phyloP scores from a whole-genome alignment of 2,797 vertebrate species.

The Zenarchopterus dispar region DNA sequence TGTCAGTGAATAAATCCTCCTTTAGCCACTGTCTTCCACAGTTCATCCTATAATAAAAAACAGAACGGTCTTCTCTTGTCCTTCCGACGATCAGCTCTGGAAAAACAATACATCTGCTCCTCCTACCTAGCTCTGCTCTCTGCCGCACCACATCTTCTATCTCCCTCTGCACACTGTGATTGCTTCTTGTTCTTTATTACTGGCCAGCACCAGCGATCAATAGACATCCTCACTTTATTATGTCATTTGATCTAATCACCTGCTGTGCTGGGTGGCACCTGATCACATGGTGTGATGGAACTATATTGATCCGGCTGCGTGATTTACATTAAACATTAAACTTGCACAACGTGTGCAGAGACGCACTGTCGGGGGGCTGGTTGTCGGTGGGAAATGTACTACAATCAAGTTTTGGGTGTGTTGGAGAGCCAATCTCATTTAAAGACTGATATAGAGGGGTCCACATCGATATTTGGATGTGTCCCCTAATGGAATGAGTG shows the following conservation, averaged over 20 bases:
- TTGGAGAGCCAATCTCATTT: slow-evolving; percentile 34
- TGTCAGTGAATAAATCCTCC: slow-evolving; percentile 38
- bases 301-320: slow-evolving; percentile 61
- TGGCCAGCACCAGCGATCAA: slow-evolving; percentile 63
- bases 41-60: slow-evolving; percentile 18
- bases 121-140: slow-evolving; percentile 37
- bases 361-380: slow-evolving; percentile 5
- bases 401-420: slow-evolving; percentile 5
- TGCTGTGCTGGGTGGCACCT: slow-evolving; percentile 64
- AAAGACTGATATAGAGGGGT: slow-evolving; percentile 30
- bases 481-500: slow-evolving; percentile 63
- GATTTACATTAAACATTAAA: slow-evolving; percentile 64
- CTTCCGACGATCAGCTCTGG: slow-evolving; percentile 46
- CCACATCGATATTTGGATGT: slow-evolving; percentile 50
- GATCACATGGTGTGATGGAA: slow-evolving; percentile 72
- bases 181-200: slow-evolving; percentile 67
- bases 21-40: slow-evolving; percentile 25
- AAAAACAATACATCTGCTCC: slow-evolving; percentile 46
- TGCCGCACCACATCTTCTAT: slow-evolving; percentile 29
- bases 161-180: slow-evolving; percentile 40
- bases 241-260: slow-evolving; percentile 79
- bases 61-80: slow-evolving; percentile 45
- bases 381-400: slow-evolving; percentile 53
- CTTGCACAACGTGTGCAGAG: slow-evolving; percentile 4
- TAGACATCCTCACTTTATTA: slow-evolving; percentile 74